A percentile compares a stretch with the other conserved stretches of the same genome.
These are phyloP conservation scores for Trichogramma dendrolimi DNA, from an alignment of 2,888 invertebrate species.

Conservation along the genomic window DNA sequence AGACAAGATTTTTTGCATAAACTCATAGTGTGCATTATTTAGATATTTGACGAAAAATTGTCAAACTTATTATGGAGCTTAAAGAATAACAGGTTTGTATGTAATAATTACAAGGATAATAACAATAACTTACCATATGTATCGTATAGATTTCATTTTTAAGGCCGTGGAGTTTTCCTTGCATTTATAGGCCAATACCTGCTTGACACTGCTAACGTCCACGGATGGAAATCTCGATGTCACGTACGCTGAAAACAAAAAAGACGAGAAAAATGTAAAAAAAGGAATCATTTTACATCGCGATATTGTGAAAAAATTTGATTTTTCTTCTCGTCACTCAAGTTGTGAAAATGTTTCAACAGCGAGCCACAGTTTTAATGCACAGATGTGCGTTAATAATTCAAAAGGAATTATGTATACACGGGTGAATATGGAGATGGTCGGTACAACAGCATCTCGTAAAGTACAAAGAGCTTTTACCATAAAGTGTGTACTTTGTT, in stretches of 20 bases:
- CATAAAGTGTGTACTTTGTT: too few species aligned
- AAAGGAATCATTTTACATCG: background rate
- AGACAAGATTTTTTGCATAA: too few species aligned
- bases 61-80: too few species aligned
- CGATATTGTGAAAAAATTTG: background rate
- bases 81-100: background rate
- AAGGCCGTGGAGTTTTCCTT: slow-evolving; percentile 74
- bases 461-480: too few species aligned
- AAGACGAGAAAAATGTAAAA: background rate
- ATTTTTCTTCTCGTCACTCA: background rate
- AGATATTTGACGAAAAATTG: too few species aligned
- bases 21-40: background rate
- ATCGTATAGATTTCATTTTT: slow-evolving; percentile 70
- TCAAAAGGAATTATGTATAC: too few species aligned
- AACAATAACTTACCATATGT: slow-evolving; percentile 48
- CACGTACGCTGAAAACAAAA: slow-evolving; percentile 61
- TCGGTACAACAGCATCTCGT: too few species aligned
- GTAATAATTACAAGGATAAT: slow-evolving; percentile 1
- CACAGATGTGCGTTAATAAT: background rate
- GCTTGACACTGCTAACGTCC: slow-evolving; percentile 72
- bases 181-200: slow-evolving; percentile 73
- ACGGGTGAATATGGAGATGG: too few species aligned
- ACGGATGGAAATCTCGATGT: slow-evolving; percentile 70
- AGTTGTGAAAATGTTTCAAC: background rate
- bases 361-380: background rate